Conservation (phyloP, 2,888 invertebrate species). For the Eledona agricola region DNA sequence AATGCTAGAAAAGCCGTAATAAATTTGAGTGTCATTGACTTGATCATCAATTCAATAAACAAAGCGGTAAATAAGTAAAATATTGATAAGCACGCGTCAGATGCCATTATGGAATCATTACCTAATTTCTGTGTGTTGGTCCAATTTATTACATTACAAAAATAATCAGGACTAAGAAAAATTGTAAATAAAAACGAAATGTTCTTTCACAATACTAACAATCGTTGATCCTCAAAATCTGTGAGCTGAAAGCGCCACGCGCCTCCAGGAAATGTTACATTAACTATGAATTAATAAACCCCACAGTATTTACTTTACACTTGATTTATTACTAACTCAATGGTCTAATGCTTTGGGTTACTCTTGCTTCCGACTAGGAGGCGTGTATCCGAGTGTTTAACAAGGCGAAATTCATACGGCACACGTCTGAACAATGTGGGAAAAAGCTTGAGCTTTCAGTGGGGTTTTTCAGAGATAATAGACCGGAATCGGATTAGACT, state of each 20-base stretch:
- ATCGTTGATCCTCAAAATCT: constrained; percentile 23
- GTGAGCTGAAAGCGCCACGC: constrained; percentile 39
- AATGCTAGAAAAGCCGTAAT: too few species aligned
- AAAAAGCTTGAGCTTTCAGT: constrained; percentile 6
- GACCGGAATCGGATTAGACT: constrained; percentile 2
- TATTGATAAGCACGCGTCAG: too few species aligned
- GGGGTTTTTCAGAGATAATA: constrained; percentile 3
- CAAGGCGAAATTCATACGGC: constrained; percentile 28
- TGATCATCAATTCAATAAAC: too few species aligned
- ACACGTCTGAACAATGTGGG: constrained; percentile 19
- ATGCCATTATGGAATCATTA: too few species aligned
- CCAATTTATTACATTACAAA: too few species aligned
- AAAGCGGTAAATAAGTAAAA: too few species aligned
- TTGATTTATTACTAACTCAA: constrained; percentile 39
- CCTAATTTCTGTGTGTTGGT: too few species aligned
- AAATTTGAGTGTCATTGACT: too few species aligned
- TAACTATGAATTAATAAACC: constrained; percentile 45
- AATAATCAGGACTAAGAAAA: too few species aligned
- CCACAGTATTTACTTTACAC: constrained; percentile 40
- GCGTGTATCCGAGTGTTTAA: constrained; percentile 22
- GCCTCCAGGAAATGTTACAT: constrained; percentile 41
- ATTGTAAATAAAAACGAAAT: too few species aligned
- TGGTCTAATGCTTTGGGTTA: constrained; percentile 25
- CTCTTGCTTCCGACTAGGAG: constrained; percentile 33
- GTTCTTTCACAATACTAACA: too few species aligned